These are phyloP conservation scores for Darevskia nairensis DNA, from an alignment of 2,797 vertebrate genomes.

Conservation along the genomic window DNA sequence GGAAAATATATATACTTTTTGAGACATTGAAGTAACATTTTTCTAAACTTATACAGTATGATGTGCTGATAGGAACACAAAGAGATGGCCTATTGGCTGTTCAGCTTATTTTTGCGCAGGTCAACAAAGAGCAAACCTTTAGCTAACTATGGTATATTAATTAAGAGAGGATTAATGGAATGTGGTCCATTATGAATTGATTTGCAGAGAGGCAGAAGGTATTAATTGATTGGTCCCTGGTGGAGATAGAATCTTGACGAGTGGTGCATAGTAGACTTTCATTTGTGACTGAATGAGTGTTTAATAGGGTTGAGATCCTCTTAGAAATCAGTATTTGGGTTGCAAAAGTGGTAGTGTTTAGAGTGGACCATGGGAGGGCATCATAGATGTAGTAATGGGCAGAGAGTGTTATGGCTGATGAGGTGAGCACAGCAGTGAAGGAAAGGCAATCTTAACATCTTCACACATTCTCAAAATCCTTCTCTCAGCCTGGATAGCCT, in stretches of 20 bases:
- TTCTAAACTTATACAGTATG: conserved; percentile 53
- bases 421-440: too few species aligned
- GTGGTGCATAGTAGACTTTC: not conserved
- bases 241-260: not conserved
- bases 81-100: conserved; percentile 38
- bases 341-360: too few species aligned
- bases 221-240: not conserved
- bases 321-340: not conserved
- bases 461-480: too few species aligned
- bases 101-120: conserved; percentile 57
- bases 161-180: not conserved
- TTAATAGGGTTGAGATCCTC: not conserved
- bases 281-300: not conserved
- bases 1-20: conserved; percentile 2
- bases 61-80: not conserved
- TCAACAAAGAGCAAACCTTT: conserved; percentile 55
- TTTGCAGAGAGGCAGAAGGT: not conserved
- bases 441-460: too few species aligned
- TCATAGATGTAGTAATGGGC: too few species aligned
- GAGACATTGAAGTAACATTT: conserved; percentile 27
- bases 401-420: too few species aligned
- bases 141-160: not conserved
- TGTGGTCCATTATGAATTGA: not conserved
- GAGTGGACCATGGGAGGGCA: too few species aligned
- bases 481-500: too few species aligned